Conservation (phyloP, 2,113 vertebrate species). For the Plecotus auritus region DNA sequence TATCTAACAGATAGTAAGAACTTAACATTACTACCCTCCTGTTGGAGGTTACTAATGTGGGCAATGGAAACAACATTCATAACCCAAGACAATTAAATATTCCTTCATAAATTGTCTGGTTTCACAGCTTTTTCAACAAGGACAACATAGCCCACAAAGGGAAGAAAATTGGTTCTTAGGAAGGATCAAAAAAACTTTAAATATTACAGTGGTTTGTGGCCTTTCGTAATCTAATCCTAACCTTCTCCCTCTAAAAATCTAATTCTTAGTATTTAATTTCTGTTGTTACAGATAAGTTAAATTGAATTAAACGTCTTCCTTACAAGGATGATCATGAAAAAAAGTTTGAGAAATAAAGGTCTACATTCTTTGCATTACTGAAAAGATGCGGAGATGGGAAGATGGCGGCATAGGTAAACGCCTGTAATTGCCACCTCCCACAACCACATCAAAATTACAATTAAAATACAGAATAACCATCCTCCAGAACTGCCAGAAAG, state of each 20-base stretch:
- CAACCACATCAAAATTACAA: no score
- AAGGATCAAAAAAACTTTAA: neutral
- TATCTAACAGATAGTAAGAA: neutral
- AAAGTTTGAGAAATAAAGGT: neutral
- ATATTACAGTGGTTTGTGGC: neutral
- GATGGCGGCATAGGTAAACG: no score
- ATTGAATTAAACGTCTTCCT: conserved; percentile 13
- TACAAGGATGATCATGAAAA: neutral
- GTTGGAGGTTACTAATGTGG: neutral
- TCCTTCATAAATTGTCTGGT: neutral
- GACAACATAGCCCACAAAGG: neutral
- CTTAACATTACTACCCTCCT: neutral
- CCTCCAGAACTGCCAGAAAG: no score
- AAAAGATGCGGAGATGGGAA: neutral
- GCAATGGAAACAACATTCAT: neutral
- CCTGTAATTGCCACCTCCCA: no score
- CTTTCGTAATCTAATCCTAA: neutral
- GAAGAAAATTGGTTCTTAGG: neutral
- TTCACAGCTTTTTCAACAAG: conserved; percentile 22
- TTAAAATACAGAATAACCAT: no score
- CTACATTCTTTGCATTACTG: neutral
- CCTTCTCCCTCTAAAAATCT: neutral
- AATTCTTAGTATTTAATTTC: conserved; percentile 5
- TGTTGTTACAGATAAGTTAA: neutral
- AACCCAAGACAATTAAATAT: neutral